Evolutionary conservation across 2,797 vertebrate species (phyloP).

Genomic region (Gymnothorax reevesii): DNA sequence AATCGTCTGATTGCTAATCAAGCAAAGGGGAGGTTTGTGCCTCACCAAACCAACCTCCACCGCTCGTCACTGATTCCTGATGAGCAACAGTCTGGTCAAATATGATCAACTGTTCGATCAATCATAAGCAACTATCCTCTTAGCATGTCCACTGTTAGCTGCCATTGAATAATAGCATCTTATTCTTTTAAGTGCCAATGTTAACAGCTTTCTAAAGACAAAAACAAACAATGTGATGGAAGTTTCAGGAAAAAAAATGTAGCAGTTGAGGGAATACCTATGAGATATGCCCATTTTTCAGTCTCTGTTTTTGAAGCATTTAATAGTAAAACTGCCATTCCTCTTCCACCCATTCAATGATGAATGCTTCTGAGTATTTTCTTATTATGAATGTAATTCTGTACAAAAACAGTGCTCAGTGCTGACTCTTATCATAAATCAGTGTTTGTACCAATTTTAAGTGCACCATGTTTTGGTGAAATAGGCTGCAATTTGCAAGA

Average conservation of each 20-base stretch:
- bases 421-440: neutral
- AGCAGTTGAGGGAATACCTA: neutral
- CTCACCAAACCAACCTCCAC: no score
- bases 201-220: neutral
- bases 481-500: neutral
- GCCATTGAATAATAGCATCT: neutral
- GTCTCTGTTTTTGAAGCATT: neutral
- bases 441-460: neutral
- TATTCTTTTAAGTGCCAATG: neutral
- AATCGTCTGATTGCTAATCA: no score
- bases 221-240: neutral
- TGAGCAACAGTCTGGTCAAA: neutral
- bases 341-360: neutral
- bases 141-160: neutral
- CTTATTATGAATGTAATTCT: neutral
- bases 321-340: neutral
- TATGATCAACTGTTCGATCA: neutral
- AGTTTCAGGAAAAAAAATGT: neutral
- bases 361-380: neutral
- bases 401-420: neutral
- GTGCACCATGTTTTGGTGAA: neutral
- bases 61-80: no score
- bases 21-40: no score
- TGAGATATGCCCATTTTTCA: neutral
- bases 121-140: neutral